A percentile compares a stretch with the other conserved stretches of the same genome.
These are phyloP conservation scores for Tachystola acroxantha DNA, from an alignment of 2,888 invertebrate genomes.

Conservation along the genomic window DNA sequence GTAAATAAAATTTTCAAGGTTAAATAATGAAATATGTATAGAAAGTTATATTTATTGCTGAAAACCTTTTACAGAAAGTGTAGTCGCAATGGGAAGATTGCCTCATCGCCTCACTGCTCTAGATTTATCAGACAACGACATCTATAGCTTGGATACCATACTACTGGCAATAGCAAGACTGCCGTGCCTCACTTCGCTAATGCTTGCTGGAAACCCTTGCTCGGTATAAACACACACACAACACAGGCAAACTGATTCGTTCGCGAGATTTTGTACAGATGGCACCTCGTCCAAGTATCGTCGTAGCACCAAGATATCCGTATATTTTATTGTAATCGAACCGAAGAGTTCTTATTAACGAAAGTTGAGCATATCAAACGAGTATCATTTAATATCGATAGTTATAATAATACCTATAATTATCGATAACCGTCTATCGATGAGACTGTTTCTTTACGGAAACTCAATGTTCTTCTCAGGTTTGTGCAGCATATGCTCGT, in stretches of 20 bases:
- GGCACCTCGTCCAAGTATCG: constrained; percentile 19
- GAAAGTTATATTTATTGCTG: constrained; percentile 6
- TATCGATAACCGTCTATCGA: too few relatives aligned
- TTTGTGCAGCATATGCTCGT: constrained; percentile 66
- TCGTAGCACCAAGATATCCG: too few relatives aligned
- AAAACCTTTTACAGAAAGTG: constrained; percentile 30
- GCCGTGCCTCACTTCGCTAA: constrained; percentile 54
- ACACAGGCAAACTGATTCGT: constrained; percentile 2
- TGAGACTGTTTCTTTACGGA: too few relatives aligned
- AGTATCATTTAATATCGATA: too few relatives aligned
- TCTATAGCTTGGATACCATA: constrained; percentile 64
- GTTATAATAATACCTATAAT: too few relatives aligned
- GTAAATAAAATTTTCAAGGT: constrained; percentile 29
- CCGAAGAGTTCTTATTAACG: too few relatives aligned
- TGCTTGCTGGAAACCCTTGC: constrained; percentile 79
- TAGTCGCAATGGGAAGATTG: constrained; percentile 31
- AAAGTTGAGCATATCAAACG: too few relatives aligned
- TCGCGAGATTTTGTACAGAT: constrained; percentile 24
- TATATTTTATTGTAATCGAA: too few relatives aligned
- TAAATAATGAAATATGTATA: too few relatives aligned
- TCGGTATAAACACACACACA: too few relatives aligned
- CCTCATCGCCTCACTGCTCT: constrained; percentile 47
- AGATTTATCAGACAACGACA: constrained; percentile 79
- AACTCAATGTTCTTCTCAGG: constrained; percentile 44
- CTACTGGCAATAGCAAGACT: constrained; percentile 48